Percentiles rank a stretch among this genome's conserved stretches.
Evolutionary conservation across 2,113 vertebrate species (phyloP).

Genomic region (Bos indicus): DNA sequence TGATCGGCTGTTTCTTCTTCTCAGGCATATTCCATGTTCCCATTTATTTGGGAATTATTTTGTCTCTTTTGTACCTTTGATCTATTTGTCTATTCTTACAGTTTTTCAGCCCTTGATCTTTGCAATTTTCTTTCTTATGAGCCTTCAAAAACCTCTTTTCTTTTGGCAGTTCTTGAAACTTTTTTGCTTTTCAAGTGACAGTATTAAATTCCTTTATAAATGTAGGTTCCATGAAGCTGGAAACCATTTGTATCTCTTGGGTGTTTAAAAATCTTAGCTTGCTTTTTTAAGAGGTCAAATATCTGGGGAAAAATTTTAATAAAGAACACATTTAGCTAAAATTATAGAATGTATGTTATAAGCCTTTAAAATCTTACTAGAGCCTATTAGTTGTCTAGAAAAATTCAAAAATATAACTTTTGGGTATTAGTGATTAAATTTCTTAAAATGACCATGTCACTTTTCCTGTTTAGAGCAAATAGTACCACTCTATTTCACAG

Average conservation of each 20-base stretch:
- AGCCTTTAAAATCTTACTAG: neutral
- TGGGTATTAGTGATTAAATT: neutral
- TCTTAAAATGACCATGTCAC: neutral
- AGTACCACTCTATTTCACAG: constrained; percentile 21
- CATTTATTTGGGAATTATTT: neutral
- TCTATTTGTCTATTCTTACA: neutral
- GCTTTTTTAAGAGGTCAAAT: neutral
- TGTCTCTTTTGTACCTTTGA: neutral
- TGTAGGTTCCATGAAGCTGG: neutral
- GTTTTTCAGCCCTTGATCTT: neutral
- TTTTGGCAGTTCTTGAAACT: neutral
- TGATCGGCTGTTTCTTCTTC: fast-evolving
- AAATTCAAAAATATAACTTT: neutral
- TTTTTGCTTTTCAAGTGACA: neutral
- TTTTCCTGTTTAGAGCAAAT: constrained; percentile 41
- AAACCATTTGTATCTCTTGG: neutral
- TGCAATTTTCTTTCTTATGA: neutral
- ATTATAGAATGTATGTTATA: neutral
- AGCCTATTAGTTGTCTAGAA: neutral
- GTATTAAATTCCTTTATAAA: neutral
- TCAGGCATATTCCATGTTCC: neutral
- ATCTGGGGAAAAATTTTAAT: neutral
- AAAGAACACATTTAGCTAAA: neutral
- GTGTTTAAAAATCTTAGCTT: neutral
- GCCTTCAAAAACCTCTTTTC: neutral